Conservation (phyloP, 1,140 invertebrate species). For the Tetramorium simillimum region DNA sequence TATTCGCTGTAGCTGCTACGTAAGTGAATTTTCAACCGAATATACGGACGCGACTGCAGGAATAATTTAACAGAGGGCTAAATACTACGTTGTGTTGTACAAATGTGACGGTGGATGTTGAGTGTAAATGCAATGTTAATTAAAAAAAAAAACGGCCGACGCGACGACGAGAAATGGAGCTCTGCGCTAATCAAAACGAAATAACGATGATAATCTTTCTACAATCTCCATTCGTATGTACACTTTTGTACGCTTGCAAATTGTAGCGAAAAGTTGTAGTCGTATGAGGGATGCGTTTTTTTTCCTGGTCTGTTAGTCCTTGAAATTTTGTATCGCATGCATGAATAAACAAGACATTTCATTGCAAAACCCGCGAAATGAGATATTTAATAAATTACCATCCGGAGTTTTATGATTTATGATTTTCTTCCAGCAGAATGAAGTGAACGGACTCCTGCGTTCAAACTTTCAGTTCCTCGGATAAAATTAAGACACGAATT, state of each 20-base stretch:
- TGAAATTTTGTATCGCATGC: conserved; percentile 55
- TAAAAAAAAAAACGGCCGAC: conserved; percentile 10
- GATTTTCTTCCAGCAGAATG: not conserved
- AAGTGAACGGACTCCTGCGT: not conserved
- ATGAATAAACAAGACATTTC: conserved; percentile 47
- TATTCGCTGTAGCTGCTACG: conserved; percentile 37
- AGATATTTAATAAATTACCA: not conserved
- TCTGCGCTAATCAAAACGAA: conserved; percentile 41
- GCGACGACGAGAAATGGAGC: conserved; percentile 38
- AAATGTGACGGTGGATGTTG: conserved; percentile 9
- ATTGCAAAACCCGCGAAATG: conserved; percentile 25
- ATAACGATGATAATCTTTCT: conserved; percentile 53
- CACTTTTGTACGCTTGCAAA: conserved; percentile 61
- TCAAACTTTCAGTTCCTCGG: not conserved
- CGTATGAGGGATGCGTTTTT: conserved; percentile 49
- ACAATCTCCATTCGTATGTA: conserved; percentile 61
- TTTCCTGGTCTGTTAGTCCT: conserved; percentile 52
- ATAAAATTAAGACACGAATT: not conserved
- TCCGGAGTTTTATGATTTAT: not conserved
- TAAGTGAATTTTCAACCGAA: conserved; percentile 18
- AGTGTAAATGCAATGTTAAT: conserved; percentile 27
- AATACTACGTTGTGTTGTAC: conserved; percentile 34
- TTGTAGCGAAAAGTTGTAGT: conserved; percentile 50
- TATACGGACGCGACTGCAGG: conserved; percentile 10
- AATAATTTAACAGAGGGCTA: conserved; percentile 55